A percentile compares a stretch with the other conserved stretches of the same genome.
These are phyloP conservation scores for Oryzias celebensis DNA, from an alignment of 2,113 vertebrate genomes.

Conservation along the genomic window DNA sequence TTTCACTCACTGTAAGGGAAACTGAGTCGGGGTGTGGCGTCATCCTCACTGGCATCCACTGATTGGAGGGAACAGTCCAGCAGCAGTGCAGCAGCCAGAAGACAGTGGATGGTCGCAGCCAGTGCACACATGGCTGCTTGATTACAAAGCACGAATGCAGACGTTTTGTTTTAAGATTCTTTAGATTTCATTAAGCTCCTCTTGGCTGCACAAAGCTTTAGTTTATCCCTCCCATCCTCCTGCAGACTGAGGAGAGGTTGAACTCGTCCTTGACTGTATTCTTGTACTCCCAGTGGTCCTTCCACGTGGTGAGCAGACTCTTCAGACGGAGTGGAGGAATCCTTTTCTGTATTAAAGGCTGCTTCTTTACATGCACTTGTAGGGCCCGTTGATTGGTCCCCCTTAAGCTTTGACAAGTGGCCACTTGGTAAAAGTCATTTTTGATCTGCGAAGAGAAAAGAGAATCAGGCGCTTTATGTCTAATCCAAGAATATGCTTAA, in stretches of 20 bases:
- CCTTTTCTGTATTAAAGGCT: slow-evolving; percentile 52
- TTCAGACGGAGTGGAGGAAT: slow-evolving; percentile 45
- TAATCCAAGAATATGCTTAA: slow-evolving; percentile 32
- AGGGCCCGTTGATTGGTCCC: slow-evolving; percentile 23
- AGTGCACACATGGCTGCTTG: slow-evolving; percentile 62
- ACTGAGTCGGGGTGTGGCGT: slow-evolving; percentile 73
- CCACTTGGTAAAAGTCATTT: slow-evolving; percentile 41
- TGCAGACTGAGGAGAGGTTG: slow-evolving; percentile 27
- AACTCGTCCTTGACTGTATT: slow-evolving; percentile 59
- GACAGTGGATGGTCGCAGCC: slow-evolving; percentile 32
- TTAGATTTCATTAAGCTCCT: slow-evolving; percentile 54
- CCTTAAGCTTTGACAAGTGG: slow-evolving; percentile 35
- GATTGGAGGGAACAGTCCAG: slow-evolving; percentile 51
- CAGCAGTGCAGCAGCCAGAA: slow-evolving; percentile 55
- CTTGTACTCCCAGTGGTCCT: slow-evolving; percentile 62
- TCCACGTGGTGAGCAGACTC: slow-evolving; percentile 49
- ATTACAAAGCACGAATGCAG: slow-evolving; percentile 32
- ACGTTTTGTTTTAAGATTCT: slow-evolving; percentile 54
- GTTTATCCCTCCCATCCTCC: slow-evolving; percentile 58
- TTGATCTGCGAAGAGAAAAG: slow-evolving; percentile 59
- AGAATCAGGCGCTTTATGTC: slow-evolving; percentile 27
- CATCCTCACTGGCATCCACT: slow-evolving; percentile 56
- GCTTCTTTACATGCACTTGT: slow-evolving; percentile 53
- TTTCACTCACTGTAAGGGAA: slow-evolving; percentile 73
- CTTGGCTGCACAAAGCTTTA: slow-evolving; percentile 41